Percentiles rank a stretch among this genome's conserved stretches.
These are phyloP conservation scores for Stenoptilia bipunctidactyla DNA, from an alignment of 2,888 invertebrate species.

Conservation along the genomic window DNA sequence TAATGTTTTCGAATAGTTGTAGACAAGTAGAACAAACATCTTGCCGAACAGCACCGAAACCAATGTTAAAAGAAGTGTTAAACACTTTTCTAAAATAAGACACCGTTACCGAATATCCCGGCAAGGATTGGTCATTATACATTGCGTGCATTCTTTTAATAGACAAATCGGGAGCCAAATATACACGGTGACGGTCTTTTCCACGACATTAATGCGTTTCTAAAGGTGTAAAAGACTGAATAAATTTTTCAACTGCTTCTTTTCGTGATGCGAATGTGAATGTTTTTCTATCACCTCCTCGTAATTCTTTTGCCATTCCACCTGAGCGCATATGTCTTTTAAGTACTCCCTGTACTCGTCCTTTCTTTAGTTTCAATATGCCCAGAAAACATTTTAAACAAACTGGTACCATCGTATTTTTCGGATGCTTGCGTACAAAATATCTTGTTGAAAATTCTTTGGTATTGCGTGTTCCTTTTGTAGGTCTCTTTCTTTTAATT, in stretches of 20 bases:
- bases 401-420: conserved; percentile 7
- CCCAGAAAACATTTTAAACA: conserved; percentile 6
- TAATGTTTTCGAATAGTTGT: conserved; percentile 12
- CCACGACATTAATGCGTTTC: conserved; percentile 11
- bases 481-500: conserved; percentile 1
- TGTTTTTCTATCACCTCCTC: conserved; percentile 11
- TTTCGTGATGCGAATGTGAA: conserved; percentile 7
- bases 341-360: conserved; percentile 6
- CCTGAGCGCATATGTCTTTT: conserved; percentile 4
- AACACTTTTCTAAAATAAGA: conserved; percentile 16
- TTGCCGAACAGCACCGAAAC: conserved; percentile 14
- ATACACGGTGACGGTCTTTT: conserved; percentile 5
- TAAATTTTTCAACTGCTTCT: conserved; percentile 12
- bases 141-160: conserved; percentile 8
- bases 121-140: conserved; percentile 8
- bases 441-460: conserved; percentile 1
- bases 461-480: background rate
- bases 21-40: conserved; percentile 17
- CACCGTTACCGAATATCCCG: conserved; percentile 12
- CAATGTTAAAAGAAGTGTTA: conserved; percentile 17
- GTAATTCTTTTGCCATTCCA: conserved; percentile 8
- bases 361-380: conserved; percentile 6
- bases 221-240: conserved; percentile 9
- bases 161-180: conserved; percentile 7
- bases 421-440: conserved; percentile 6